phyloP scores from a whole-genome alignment of 2,113 vertebrate species.

The Alectura lathami region DNA sequence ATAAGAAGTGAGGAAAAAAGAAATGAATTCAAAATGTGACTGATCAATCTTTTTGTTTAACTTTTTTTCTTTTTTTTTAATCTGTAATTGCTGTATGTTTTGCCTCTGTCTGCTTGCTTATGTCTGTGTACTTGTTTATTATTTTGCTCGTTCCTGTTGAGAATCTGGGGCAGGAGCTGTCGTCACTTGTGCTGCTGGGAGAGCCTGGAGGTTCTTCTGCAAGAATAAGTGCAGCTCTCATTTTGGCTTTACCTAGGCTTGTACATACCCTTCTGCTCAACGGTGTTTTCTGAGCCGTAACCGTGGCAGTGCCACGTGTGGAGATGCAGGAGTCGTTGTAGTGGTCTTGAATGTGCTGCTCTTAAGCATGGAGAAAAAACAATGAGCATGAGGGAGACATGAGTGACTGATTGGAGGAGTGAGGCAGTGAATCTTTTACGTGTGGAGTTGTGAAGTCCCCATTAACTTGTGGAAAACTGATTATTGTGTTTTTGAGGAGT shows the following conservation, averaged over 20 bases:
- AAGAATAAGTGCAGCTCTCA: neutral
- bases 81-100: neutral
- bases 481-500: neutral
- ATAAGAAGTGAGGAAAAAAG: neutral
- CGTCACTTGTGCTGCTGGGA: neutral
- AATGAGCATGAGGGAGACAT: slow-evolving; percentile 40
- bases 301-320: neutral
- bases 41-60: neutral
- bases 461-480: neutral
- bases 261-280: slow-evolving; percentile 17
- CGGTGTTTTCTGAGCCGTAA: neutral
- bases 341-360: neutral
- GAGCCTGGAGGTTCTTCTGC: neutral
- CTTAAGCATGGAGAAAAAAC: slow-evolving; percentile 26
- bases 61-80: neutral
- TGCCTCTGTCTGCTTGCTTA: neutral
- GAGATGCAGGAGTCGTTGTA: neutral
- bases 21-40: neutral
- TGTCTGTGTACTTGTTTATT: fast-evolving
- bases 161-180: neutral
- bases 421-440: slow-evolving; percentile 40
- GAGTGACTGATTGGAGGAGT: slow-evolving; percentile 44
- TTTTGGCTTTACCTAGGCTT: slow-evolving; percentile 43
- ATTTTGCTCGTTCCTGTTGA: neutral
- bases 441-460: neutral